Evolutionary conservation across 2,113 vertebrate species (phyloP).

Genomic region (Otus sunia): DNA sequence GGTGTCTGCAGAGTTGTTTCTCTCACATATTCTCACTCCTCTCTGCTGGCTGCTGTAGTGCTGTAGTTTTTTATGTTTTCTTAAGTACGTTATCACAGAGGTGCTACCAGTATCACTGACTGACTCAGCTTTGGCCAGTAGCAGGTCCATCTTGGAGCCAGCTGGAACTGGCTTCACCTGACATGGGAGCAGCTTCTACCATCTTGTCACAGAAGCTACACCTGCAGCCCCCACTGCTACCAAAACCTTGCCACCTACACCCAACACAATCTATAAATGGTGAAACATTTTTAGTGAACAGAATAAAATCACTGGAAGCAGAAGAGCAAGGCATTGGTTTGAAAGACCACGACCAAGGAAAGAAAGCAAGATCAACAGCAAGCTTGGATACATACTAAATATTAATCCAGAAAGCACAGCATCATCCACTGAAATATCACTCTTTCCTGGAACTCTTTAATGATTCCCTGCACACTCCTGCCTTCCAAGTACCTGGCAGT

Average conservation of each 20-base stretch:
- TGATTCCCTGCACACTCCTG: neutral
- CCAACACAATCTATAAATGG: neutral
- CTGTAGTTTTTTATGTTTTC: neutral
- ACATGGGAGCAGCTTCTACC: neutral
- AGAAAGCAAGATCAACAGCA: neutral
- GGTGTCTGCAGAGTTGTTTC: neutral
- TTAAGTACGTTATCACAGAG: neutral
- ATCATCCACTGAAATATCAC: neutral
- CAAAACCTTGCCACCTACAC: neutral
- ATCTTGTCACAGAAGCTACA: neutral
- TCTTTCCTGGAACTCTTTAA: neutral
- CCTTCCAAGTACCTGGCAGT: neutral
- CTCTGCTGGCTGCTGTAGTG: neutral
- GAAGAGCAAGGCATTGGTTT: neutral
- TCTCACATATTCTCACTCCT: neutral
- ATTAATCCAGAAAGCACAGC: neutral
- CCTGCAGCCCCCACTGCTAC: neutral
- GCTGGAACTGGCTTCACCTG: neutral
- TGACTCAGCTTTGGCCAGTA: neutral
- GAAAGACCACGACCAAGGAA: neutral
- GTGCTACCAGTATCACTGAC: neutral
- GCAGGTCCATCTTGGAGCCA: fast-evolving
- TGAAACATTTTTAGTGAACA: neutral
- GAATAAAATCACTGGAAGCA: neutral
- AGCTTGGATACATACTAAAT: neutral